A percentile compares a stretch with the other conserved stretches of the same genome.
Conservation (phyloP, 2,113 vertebrate genomes). For the Struthidea cinerea region DNA sequence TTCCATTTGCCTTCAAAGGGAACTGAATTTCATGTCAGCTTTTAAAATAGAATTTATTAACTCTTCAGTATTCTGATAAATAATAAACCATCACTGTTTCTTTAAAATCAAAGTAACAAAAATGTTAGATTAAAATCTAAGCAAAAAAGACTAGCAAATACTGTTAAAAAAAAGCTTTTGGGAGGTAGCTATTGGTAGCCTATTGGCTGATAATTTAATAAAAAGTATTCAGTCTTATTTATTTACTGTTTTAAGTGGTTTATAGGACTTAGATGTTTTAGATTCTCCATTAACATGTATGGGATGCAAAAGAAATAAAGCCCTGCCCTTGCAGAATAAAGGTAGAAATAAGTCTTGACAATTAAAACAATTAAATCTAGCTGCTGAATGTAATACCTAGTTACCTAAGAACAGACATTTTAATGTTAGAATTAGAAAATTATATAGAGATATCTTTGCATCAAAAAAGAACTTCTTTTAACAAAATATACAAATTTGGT, state of each 20-base stretch:
- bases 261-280: background rate
- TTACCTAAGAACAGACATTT: background rate
- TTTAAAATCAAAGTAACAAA: background rate
- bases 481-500: background rate
- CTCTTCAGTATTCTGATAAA: background rate
- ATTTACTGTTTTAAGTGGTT: background rate
- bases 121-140: background rate
- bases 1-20: background rate
- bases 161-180: background rate
- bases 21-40: background rate
- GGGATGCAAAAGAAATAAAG: background rate
- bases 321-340: background rate
- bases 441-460: background rate
- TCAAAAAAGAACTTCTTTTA: background rate
- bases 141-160: background rate
- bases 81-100: background rate
- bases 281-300: background rate
- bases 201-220: background rate
- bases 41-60: background rate
- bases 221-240: slow-evolving; percentile 1
- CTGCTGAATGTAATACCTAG: background rate
- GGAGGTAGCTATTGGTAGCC: background rate
- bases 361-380: background rate
- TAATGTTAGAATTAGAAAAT: background rate
- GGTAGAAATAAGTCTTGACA: background rate